A percentile compares a stretch with the other conserved stretches of the same genome.
These are phyloP conservation scores for Polyommatus iphigenia DNA, from an alignment of 2,888 invertebrate species.

Conservation along the genomic window DNA sequence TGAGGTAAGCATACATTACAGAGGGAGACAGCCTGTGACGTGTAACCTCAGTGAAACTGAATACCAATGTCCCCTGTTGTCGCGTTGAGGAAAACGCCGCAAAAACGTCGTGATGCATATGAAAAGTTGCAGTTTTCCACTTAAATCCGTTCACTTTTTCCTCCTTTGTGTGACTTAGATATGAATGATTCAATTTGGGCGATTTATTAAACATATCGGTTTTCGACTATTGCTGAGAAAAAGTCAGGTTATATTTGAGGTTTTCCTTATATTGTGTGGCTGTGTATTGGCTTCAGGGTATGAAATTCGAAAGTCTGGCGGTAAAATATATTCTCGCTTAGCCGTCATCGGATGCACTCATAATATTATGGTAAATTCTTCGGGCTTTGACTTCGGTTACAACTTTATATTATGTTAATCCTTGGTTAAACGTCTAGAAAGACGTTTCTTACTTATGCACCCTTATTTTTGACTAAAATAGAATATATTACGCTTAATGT, in stretches of 20 bases:
- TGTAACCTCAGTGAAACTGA: constrained; percentile 19
- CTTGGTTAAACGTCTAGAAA: constrained; percentile 38
- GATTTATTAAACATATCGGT: background rate
- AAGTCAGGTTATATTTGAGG: constrained; percentile 34
- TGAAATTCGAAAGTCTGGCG: too few relatives aligned
- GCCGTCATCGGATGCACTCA: background rate
- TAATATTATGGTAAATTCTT: background rate
- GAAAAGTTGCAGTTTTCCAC: constrained; percentile 2
- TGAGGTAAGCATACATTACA: constrained; percentile 52
- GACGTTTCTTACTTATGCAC: constrained; percentile 18
- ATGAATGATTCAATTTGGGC: background rate
- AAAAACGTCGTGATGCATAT: background rate
- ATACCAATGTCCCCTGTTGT: constrained; percentile 1
- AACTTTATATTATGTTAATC: background rate
- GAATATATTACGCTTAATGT: constrained; percentile 20
- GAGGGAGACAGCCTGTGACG: background rate
- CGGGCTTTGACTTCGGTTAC: background rate
- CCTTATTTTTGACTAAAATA: constrained; percentile 18
- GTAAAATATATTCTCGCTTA: background rate
- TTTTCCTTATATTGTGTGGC: background rate
- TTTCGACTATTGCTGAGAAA: background rate
- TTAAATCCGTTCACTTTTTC: constrained; percentile 4
- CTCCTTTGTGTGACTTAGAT: background rate
- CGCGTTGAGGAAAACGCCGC: constrained; percentile 17
- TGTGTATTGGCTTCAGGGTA: too few relatives aligned